phyloP scores from a whole-genome alignment of 2,888 invertebrate species.

The Unio pictorum region DNA sequence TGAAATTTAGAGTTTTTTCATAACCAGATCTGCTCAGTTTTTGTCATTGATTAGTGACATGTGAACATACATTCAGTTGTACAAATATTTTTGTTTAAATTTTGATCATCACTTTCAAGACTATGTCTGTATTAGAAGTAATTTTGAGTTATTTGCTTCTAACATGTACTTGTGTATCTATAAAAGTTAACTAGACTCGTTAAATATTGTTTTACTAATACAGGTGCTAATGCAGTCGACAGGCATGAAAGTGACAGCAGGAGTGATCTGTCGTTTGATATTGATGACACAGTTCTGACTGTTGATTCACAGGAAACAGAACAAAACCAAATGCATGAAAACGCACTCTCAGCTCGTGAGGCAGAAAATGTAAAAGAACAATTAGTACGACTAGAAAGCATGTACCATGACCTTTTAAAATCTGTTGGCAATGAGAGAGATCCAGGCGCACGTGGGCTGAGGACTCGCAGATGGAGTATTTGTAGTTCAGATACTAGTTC shows the following conservation, averaged over 20 bases:
- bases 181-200: not conserved
- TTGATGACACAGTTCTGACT: conserved; percentile 60
- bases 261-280: conserved; percentile 57
- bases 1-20: no score
- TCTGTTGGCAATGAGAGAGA: conserved; percentile 49
- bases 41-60: not conserved
- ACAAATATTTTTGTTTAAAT: not conserved
- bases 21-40: no score
- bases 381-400: conserved; percentile 58
- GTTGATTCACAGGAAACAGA: conserved; percentile 54
- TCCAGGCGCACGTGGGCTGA: conserved; percentile 15
- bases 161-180: no score
- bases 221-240: conserved; percentile 34
- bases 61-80: not conserved
- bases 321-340: conserved; percentile 29
- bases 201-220: conserved; percentile 3
- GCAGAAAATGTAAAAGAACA: conserved; percentile 46
- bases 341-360: conserved; percentile 26
- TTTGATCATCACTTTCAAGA: no score
- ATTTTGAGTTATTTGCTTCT: no score
- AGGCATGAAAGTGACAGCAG: conserved; percentile 52
- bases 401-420: conserved; percentile 60
- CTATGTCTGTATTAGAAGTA: no score
- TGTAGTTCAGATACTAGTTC: conserved; percentile 61
- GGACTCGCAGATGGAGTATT: conserved; percentile 54